Evolutionary conservation across 1,140 invertebrate species (phyloP).

Genomic region (Euura lappo): DNA sequence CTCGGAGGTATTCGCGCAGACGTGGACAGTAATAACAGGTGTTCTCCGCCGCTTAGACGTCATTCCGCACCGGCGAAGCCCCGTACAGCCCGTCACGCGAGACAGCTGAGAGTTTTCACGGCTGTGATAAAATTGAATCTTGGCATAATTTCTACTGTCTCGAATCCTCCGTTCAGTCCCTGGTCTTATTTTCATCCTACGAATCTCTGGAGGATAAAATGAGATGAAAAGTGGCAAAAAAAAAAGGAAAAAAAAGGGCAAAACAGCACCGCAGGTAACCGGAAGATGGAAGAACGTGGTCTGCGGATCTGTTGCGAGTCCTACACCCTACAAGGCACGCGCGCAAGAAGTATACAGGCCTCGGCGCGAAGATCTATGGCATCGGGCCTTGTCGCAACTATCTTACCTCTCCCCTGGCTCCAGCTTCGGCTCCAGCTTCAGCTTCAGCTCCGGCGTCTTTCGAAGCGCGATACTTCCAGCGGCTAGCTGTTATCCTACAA

Average conservation of each 20-base stretch:
- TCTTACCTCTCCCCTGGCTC: background rate
- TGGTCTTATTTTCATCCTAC: too few relatives aligned
- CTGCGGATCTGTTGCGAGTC: background rate
- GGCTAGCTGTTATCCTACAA: background rate
- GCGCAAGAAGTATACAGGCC: background rate
- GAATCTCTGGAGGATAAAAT: too few relatives aligned
- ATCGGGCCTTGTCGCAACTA: background rate
- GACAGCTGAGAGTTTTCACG: too few relatives aligned
- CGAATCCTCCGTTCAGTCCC: too few relatives aligned
- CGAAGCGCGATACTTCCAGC: background rate
- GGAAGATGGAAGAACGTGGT: background rate
- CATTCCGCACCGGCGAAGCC: background rate
- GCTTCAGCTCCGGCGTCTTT: background rate
- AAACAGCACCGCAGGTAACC: background rate
- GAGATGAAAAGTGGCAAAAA: background rate
- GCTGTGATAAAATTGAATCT: too few relatives aligned
- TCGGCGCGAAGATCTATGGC: background rate
- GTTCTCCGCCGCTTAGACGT: background rate
- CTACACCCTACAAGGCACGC: constrained; percentile 3
- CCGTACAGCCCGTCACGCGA: background rate
- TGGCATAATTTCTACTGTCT: too few relatives aligned
- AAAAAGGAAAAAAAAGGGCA: too few relatives aligned
- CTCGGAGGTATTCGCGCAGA: background rate
- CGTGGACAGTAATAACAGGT: constrained; percentile 1
- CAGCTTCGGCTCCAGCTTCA: too few relatives aligned